Base-by-base conservation (phyloP, 2,797 vertebrate genomes). In the Sebastes hubbsi region DNA sequence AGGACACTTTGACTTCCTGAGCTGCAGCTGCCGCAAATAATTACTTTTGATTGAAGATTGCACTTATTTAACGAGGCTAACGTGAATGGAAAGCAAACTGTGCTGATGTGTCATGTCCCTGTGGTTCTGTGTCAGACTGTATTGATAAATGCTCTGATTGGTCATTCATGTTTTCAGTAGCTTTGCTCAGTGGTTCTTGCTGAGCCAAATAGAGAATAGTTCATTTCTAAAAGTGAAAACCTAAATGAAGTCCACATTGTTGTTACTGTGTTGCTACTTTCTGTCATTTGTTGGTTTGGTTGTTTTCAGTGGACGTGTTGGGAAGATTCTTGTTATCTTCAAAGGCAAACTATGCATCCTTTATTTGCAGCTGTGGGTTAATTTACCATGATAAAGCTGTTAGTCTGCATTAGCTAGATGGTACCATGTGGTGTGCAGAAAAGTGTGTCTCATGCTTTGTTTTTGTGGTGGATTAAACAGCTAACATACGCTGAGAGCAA, bases 351-450 rank as follows among this genome's bases (percentile, higher is more conserved):
- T 49, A 49, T 9, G 3, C 20, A 49, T 49, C 46, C 46, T 49
- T n/a, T 85, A 49, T 49, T 49, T 20, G 18, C 49, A 52, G 4
- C 49, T 52, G 49, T n/a, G 18, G 49, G 49, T 52, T 52, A 4
- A 52, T 20, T n/a, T n/a, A 52, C 8, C 49, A 83, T 85, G 69
- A 83, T 77, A 79, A 67, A 88, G 76, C 2, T 66, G n/a, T 84
- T 85, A 59, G 83, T 88, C 87, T 88, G 59, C 78, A 80, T 80
- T 55, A 84, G 63, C 61, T 83, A n/a, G 58, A 85, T 81, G 84
- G 63, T 73, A 80, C 76, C 78, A 86, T 90, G 61, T 92, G 78
- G 86, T 90, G 61, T 92, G 77, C 71, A 55, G 65, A 85, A 22
- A 42, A 34, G n/a, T 55, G 46, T 81, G 68, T 64, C 54, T 56